Evolutionary conservation across 2,888 invertebrate species (phyloP).

Genomic region (Anticlea derivata): DNA sequence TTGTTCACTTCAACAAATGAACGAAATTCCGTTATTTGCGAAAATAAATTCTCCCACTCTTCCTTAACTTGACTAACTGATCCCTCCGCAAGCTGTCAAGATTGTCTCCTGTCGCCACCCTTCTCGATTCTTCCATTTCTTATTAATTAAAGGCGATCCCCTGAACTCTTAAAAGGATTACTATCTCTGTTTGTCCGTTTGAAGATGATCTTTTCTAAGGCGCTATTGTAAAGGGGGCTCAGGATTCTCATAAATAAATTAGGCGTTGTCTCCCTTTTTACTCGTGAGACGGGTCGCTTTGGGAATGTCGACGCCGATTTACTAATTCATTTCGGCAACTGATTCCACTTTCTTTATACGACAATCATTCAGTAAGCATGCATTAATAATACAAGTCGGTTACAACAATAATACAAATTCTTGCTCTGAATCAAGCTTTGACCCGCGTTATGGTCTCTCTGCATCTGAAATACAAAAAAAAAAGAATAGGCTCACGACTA

Average conservation of each 20-base stretch:
- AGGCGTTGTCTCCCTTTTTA: slow-evolving; percentile 68
- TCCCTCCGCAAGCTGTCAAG: neutral
- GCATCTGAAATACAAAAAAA: too few species aligned
- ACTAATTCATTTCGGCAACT: slow-evolving; percentile 77
- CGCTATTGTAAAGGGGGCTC: slow-evolving; percentile 57
- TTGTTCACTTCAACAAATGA: too few species aligned
- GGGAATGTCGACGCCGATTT: slow-evolving; percentile 77
- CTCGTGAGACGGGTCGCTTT: slow-evolving; percentile 54
- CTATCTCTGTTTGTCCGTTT: slow-evolving; percentile 55
- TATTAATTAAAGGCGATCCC: slow-evolving; percentile 46
- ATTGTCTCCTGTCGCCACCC: slow-evolving; percentile 14
- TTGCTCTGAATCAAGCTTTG: too few species aligned
- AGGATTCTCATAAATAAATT: slow-evolving; percentile 79
- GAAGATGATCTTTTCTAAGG: slow-evolving; percentile 54
- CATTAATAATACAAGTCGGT: too few species aligned
- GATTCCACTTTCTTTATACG: slow-evolving; percentile 48
- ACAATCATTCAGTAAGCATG: slow-evolving; percentile 14
- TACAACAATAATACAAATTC: too few species aligned
- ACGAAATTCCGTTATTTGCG: too few species aligned
- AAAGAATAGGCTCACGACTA: too few species aligned
- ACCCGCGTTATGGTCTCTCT: neutral
- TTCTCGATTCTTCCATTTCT: slow-evolving; percentile 19
- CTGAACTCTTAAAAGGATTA: slow-evolving; percentile 47
- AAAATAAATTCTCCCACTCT: neutral
- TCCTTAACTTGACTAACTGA: slow-evolving; percentile 1